Base-by-base conservation (phyloP, 2,888 invertebrate species). In the Malthinus seriepunctatus region DNA sequence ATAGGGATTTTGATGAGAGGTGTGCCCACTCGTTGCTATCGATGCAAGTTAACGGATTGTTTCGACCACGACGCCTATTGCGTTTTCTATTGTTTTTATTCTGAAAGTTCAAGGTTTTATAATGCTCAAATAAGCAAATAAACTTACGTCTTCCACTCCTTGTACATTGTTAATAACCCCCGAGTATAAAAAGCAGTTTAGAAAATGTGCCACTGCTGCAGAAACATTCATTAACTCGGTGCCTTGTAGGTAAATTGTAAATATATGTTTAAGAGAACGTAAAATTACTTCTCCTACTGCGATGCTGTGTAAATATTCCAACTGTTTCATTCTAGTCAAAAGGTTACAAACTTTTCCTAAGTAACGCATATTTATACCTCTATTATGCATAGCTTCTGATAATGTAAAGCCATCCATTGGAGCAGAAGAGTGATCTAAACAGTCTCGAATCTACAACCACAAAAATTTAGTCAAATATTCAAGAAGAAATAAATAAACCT, bases 351-450 rank as follows among this genome's bases (percentile, higher is more conserved):
- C 89, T 81, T 94, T 93, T 47, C 98, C 98, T 66, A 99, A 83
- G 79, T 99, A 99, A 56, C 98, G 87, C 66, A 98, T 89, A 81
- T 99, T 99, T 72, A 99, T 96, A 67, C 99, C 99, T 65, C 93
- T 88, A 69, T 90, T 91, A 80, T 99, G 99, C 78, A 99, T 82
- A 7, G 95, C 91, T 78, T 97, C 97, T 0, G 94, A 89, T 60
- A 99, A 82, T 1, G 93, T 95, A 51, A 86, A 86, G 47, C 98
- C 98, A 81, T 99, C 98, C 87, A 97, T 93, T 0, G 97, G 96
- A 2, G 95, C 93, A 0, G 94, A 88, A 2, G 93, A 88, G 78
- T 97, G 95, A 76, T 95, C 93, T 71, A 95, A 80, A 71, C 93
- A 93, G 70, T 95, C 97, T 61, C 92, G 88, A 51, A 96, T 89